Evolutionary conservation across 2,888 invertebrate genomes (phyloP).

Genomic region (Drosophila formosana): DNA sequence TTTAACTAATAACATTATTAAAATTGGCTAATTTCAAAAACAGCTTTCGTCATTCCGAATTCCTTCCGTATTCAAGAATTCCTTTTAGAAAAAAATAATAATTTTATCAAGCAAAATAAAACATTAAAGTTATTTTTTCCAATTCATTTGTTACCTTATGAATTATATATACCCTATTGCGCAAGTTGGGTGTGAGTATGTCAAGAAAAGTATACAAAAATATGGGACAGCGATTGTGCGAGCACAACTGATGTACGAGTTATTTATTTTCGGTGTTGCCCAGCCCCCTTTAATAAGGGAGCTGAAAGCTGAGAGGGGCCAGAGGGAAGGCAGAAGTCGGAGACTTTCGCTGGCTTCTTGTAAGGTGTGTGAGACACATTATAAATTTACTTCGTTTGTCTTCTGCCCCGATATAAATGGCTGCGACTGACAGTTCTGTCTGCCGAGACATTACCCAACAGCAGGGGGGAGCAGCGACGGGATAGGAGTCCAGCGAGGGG

Average conservation of each 20-base stretch:
- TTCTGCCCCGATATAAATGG: conserved; percentile 35
- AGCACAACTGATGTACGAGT: conserved; percentile 5
- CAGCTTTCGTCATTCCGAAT: too few relatives aligned
- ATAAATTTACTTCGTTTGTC: conserved; percentile 56
- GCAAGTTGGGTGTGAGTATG: background rate
- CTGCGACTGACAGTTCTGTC: conserved; percentile 39
- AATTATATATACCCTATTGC: conserved; percentile 1
- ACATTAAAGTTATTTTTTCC: too few relatives aligned
- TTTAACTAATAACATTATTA: too few relatives aligned
- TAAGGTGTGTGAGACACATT: conserved; percentile 54
- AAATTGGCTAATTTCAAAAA: too few relatives aligned
- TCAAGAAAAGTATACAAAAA: conserved; percentile 28
- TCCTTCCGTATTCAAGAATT: too few relatives aligned
- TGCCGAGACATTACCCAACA: conserved; percentile 37
- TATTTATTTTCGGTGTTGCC: conserved; percentile 12
- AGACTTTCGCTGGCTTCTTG: conserved; percentile 30
- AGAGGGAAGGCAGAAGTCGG: conserved; percentile 4
- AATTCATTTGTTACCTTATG: background rate
- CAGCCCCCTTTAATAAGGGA: conserved; percentile 1
- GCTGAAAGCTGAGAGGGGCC: too few relatives aligned
- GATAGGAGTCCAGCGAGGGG: background rate
- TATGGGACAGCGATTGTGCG: conserved; percentile 28
- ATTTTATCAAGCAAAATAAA: too few relatives aligned
- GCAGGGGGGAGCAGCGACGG: background rate
- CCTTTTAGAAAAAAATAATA: too few relatives aligned